Evolutionary conservation across 2,113 vertebrate species (phyloP).

Genomic region (Orycteropus afer): DNA sequence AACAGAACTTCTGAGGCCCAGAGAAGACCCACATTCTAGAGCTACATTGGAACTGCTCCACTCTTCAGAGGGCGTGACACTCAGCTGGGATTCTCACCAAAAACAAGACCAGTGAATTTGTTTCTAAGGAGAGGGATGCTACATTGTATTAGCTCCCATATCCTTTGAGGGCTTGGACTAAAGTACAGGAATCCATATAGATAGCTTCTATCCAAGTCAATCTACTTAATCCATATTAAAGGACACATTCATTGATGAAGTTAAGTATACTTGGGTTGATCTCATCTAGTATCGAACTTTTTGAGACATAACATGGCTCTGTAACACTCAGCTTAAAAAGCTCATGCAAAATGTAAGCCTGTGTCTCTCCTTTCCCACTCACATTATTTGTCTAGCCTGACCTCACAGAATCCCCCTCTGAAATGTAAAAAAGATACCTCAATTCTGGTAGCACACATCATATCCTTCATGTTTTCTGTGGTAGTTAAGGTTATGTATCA

Average conservation of each 20-base stretch:
- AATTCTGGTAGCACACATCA: background rate
- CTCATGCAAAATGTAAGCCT: background rate
- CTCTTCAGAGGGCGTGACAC: background rate
- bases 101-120: background rate
- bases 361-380: background rate
- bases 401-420: background rate
- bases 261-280: background rate
- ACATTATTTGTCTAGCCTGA: background rate
- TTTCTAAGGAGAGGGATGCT: background rate
- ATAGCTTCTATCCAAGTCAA: slow-evolving; percentile 10
- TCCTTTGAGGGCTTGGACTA: slow-evolving; percentile 24
- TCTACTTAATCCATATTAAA: background rate
- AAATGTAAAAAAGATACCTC: background rate
- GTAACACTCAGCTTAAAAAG: background rate
- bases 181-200: slow-evolving; percentile 1
- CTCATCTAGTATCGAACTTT: background rate
- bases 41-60: background rate
- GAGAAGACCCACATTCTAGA: background rate
- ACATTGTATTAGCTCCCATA: background rate
- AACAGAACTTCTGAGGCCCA: background rate
- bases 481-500: no score
- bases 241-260: slow-evolving; percentile 9
- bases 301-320: background rate
- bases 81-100: background rate
- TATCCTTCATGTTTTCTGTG: slow-evolving; percentile 16